phyloP scores from a whole-genome alignment of 2,888 invertebrate genomes.

The Drosophila austrosaltans region DNA sequence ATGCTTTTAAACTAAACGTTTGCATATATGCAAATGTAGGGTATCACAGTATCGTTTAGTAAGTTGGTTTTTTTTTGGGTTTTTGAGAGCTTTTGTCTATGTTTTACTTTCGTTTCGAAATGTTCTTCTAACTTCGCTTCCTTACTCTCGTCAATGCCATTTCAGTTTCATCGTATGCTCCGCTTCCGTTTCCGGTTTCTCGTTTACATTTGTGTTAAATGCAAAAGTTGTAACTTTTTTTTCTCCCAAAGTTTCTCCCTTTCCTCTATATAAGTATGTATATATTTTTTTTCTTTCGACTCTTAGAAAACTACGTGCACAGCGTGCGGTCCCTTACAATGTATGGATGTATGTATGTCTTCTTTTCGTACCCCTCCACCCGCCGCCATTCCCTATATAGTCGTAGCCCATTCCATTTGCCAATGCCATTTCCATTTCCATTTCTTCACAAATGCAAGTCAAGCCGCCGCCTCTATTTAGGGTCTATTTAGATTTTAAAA shows the following conservation, averaged over 20 bases:
- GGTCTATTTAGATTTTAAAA: conserved; percentile 58
- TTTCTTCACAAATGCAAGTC: conserved; percentile 22
- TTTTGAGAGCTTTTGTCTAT: not conserved
- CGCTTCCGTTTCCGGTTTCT: conserved; percentile 63
- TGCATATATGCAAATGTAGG: not conserved
- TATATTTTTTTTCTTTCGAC: not conserved
- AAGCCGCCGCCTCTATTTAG: conserved; percentile 13
- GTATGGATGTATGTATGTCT: not conserved
- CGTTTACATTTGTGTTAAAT: conserved; percentile 57
- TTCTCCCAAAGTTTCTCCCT: conserved; percentile 39
- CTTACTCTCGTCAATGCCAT: conserved; percentile 50
- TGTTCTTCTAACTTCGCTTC: not conserved
- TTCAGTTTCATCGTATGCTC: conserved; percentile 47
- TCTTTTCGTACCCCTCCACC: not conserved
- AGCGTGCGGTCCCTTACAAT: conserved; percentile 47
- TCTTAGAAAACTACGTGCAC: conserved; percentile 52
- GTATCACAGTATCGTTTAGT: not conserved
- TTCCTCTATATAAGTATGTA: not conserved
- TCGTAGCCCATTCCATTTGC: not conserved
- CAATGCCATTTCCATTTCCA: conserved; percentile 26
- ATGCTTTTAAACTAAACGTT: not conserved
- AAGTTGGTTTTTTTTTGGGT: not conserved
- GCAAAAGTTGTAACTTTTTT: conserved; percentile 49
- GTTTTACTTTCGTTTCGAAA: conserved; percentile 7
- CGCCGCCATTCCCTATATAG: conserved; percentile 8